phyloP scores from a whole-genome alignment of 2,888 invertebrate species.

The Netelia virgata region DNA sequence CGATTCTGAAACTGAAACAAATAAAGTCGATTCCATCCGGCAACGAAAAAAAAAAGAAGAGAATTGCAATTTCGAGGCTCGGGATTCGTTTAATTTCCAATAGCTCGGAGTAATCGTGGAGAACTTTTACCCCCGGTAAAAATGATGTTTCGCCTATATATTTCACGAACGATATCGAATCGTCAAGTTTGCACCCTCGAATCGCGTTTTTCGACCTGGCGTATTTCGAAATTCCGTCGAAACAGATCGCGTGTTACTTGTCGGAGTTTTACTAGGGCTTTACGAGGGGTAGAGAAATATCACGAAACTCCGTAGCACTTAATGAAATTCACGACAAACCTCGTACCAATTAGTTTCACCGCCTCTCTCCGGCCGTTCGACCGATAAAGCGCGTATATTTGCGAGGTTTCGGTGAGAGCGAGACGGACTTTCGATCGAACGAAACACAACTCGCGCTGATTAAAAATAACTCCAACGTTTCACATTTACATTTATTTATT shows the following conservation, averaged over 20 bases:
- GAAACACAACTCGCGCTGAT: background rate
- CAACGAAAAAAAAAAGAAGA: background rate
- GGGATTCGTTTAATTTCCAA: background rate
- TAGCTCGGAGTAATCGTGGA: background rate
- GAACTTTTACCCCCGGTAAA: background rate
- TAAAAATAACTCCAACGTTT: background rate
- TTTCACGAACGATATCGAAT: background rate
- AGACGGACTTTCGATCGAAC: background rate
- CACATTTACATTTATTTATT: background rate
- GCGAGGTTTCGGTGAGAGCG: background rate
- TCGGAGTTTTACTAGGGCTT: conserved; percentile 21
- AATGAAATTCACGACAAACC: conserved; percentile 7
- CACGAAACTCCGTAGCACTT: background rate
- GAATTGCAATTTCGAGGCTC: background rate
- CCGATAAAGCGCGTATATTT: background rate
- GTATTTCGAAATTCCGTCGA: background rate
- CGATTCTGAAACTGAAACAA: background rate
- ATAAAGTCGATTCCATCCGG: background rate
- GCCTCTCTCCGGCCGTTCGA: background rate
- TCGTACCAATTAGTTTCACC: conserved; percentile 11
- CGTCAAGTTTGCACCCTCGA: background rate
- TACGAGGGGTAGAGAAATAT: background rate
- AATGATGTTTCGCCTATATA: background rate
- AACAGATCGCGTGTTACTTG: conserved; percentile 20
- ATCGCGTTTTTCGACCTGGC: background rate